A percentile compares a stretch with the other conserved stretches of the same genome.
Conservation (phyloP, 2,113 vertebrate genomes). For the Crotalus viridis region DNA sequence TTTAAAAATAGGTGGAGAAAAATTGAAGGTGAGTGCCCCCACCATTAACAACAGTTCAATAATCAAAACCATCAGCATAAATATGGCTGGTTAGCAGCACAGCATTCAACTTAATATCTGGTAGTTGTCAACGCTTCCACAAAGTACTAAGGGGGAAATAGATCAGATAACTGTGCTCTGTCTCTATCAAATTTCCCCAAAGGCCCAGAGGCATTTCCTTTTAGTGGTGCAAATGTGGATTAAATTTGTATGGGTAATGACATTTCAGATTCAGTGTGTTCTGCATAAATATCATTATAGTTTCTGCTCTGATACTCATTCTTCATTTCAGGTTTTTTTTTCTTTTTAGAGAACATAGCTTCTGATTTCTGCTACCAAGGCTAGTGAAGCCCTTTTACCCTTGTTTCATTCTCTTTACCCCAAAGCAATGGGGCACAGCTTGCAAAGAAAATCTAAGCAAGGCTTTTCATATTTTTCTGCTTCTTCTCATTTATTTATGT, state of each 20-base stretch:
- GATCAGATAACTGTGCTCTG: not conserved
- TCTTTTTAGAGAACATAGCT: not conserved
- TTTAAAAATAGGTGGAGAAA: not conserved
- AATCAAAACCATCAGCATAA: not conserved
- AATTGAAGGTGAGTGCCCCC: not conserved
- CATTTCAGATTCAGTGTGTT: slow-evolving; percentile 40
- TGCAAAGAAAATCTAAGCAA: not conserved
- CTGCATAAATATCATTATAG: slow-evolving; percentile 39
- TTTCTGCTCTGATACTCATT: slow-evolving; percentile 26
- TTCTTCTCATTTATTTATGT: not conserved
- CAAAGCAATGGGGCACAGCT: not conserved
- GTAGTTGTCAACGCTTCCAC: slow-evolving; percentile 18
- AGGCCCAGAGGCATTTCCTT: slow-evolving; percentile 46
- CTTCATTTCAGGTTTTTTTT: not conserved
- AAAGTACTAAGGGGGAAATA: slow-evolving; percentile 22
- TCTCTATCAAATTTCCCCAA: slow-evolving; percentile 9
- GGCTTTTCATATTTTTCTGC: not conserved
- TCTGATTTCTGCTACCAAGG: not conserved
- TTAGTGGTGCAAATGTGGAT: slow-evolving; percentile 35
- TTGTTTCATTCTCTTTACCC: slow-evolving; percentile 1
- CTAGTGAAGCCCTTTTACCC: not conserved
- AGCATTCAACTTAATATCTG: not conserved
- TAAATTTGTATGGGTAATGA: slow-evolving; percentile 48
- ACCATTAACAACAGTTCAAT: not conserved
- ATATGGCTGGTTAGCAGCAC: not conserved